Conservation (phyloP, 1,140 invertebrate genomes). For the Drosophila ogumai region DNA sequence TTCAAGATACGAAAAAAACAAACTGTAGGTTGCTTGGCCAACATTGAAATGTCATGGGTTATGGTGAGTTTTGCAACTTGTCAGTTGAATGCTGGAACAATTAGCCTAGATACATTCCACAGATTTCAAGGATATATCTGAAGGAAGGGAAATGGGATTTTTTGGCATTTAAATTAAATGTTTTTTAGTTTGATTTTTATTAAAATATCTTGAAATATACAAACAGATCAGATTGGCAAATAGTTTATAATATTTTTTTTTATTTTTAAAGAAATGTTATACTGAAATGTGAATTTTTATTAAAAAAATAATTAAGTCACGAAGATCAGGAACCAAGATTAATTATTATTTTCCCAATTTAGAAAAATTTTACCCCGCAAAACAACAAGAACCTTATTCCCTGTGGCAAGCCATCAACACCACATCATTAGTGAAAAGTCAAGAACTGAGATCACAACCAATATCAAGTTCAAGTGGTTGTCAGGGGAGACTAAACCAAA, state of each 20-base stretch:
- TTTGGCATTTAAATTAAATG: neutral
- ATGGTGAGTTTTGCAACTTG: slow-evolving; percentile 2
- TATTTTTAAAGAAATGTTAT: no score
- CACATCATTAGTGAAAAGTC: slow-evolving; percentile 40
- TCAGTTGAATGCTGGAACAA: slow-evolving; percentile 30
- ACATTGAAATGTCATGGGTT: slow-evolving; percentile 48
- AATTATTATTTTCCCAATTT: neutral
- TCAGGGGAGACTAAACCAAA: slow-evolving; percentile 6
- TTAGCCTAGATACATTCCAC: slow-evolving; percentile 10
- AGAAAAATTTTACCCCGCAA: neutral
- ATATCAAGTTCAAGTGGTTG: slow-evolving; percentile 58
- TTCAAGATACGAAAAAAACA: slow-evolving; percentile 5
- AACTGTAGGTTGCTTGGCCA: slow-evolving; percentile 15
- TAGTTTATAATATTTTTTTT: no score
- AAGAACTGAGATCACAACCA: slow-evolving; percentile 1
- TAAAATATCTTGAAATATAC: neutral
- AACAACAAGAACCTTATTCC: no score
- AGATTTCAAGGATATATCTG: neutral
- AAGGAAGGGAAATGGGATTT: neutral
- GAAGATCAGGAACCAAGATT: neutral
- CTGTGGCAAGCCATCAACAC: slow-evolving; percentile 25
- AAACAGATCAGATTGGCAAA: no score
- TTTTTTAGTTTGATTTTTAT: neutral
- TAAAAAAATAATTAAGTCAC: no score
- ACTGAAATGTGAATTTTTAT: neutral